These are phyloP conservation scores for Peromyscus eremicus DNA, from an alignment of 2,797 vertebrate species.

Conservation along the genomic window DNA sequence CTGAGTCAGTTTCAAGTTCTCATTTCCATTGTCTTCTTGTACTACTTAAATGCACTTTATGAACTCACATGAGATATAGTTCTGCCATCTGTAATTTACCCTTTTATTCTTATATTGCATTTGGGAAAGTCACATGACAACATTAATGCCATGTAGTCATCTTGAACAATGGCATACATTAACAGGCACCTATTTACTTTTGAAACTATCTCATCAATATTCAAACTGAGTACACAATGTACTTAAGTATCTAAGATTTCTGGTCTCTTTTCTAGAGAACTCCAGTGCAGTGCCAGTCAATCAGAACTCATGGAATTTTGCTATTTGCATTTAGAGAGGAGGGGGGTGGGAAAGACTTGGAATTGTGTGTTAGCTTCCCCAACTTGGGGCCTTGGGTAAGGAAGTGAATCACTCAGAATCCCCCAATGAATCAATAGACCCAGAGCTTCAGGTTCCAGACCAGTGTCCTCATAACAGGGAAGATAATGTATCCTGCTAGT, in stretches of 20 bases:
- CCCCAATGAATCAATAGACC: neutral
- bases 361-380: neutral
- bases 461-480: neutral
- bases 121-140: conserved; percentile 38
- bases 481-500: neutral
- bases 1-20: conserved; percentile 43
- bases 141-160: conserved; percentile 38
- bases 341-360: no score
- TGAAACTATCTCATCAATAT: conserved; percentile 45
- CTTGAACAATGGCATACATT: conserved; percentile 64
- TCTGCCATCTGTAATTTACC: conserved; percentile 59
- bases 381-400: neutral
- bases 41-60: conserved; percentile 18
- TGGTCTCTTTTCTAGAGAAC: conserved; percentile 6
- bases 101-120: conserved; percentile 4
- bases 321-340: neutral
- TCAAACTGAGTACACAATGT: neutral
- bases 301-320: neutral
- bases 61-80: neutral
- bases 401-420: neutral
- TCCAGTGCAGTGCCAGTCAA: neutral
- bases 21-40: neutral
- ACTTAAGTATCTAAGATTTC: neutral
- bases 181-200: conserved; percentile 58
- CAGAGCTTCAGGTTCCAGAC: neutral